These are phyloP conservation scores for Chloroceryle aenea DNA, from an alignment of 2,113 vertebrate species.

Conservation along the genomic window DNA sequence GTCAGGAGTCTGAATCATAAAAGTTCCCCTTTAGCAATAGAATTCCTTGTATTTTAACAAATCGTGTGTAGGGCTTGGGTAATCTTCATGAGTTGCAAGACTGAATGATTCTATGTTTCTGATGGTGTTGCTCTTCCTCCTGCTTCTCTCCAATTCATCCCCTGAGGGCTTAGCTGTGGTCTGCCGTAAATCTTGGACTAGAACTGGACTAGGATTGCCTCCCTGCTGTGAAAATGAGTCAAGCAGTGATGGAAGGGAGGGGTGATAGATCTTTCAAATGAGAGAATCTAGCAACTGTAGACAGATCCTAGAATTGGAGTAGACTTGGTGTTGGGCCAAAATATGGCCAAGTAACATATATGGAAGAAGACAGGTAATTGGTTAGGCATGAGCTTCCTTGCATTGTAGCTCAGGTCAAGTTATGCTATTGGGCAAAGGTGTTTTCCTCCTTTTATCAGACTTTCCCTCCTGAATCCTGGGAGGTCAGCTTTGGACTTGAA, in stretches of 20 bases:
- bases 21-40: not conserved
- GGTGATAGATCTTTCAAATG: not conserved
- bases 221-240: not conserved
- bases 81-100: not conserved
- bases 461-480: not conserved
- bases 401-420: not conserved
- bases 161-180: not conserved
- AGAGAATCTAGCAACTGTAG: not conserved
- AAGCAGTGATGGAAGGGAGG: not conserved
- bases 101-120: not conserved
- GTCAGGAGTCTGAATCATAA: not conserved
- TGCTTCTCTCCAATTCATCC: not conserved
- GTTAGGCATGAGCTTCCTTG: not conserved
- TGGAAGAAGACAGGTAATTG: not conserved
- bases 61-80: not conserved
- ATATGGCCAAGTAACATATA: not conserved
- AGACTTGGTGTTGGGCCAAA: not conserved
- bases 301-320: not conserved
- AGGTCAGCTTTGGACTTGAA: not conserved
- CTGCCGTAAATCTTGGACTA: not conserved
- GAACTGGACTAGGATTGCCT: not conserved
- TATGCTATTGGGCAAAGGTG: not conserved
- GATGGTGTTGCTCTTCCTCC: not conserved
- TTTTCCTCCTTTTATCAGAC: not conserved
- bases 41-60: not conserved